Percentiles rank a stretch among this genome's conserved stretches.
Conservation (phyloP, 2,888 invertebrate species). For the Rhaphigaster nebulosa region DNA sequence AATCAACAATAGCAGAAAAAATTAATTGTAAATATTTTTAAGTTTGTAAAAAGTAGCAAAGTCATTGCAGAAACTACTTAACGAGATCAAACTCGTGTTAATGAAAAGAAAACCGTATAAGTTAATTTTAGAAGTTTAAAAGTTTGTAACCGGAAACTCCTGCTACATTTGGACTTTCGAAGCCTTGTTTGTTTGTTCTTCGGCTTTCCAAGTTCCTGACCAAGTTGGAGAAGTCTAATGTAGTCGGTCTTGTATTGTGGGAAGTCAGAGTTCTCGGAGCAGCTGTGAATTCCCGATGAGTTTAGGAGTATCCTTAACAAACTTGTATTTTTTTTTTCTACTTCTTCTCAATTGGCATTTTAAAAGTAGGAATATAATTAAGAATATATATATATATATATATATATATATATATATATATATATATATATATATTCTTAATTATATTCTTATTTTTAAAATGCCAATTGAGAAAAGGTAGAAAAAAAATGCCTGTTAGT, state of each 20-base stretch:
- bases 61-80: not conserved
- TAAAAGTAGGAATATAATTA: not conserved
- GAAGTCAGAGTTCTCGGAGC: not conserved
- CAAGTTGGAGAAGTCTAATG: not conserved
- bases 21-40: too few species aligned
- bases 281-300: constrained; percentile 11
- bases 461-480: too few species aligned
- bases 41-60: not conserved
- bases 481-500: too few species aligned
- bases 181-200: not conserved
- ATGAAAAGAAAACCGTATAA: not conserved
- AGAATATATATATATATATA: too few species aligned
- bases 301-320: not conserved
- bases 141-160: not conserved
- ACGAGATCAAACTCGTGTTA: not conserved
- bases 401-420: too few species aligned
- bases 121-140: not conserved
- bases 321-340: not conserved
- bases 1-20: too few species aligned
- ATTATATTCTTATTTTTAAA: too few species aligned
- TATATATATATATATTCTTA: too few species aligned
- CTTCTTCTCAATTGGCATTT: not conserved
- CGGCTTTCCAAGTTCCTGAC: not conserved
- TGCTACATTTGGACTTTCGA: not conserved
- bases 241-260: not conserved